A percentile compares a stretch with the other conserved stretches of the same genome.
phyloP scores from a whole-genome alignment of 2,113 vertebrate genomes.

The Synodontis membranacea region DNA sequence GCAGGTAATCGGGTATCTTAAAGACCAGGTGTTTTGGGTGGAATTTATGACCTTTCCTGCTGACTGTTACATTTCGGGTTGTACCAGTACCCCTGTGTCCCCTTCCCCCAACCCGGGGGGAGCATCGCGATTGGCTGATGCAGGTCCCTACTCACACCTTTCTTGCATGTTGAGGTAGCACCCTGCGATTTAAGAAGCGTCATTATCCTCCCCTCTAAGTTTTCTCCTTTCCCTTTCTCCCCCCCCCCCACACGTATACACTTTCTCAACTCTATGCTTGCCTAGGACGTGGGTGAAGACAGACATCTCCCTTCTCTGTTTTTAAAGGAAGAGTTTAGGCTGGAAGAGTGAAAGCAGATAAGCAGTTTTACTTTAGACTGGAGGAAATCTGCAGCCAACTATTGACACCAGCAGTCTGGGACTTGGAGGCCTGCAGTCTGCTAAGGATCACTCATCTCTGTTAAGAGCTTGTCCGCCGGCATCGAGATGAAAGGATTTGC shows the following conservation, averaged over 20 bases:
- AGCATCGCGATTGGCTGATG: constrained; percentile 49
- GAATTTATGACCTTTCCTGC: constrained; percentile 47
- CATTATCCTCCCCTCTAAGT: constrained; percentile 12
- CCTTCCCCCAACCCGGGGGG: constrained; percentile 3
- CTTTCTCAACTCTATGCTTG: constrained; percentile 15
- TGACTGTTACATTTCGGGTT: constrained; percentile 24
- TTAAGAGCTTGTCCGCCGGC: constrained; percentile 21
- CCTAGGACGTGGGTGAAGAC: background rate
- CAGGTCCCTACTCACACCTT: constrained; percentile 41
- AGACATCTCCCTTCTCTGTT: constrained; percentile 31
- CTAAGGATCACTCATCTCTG: constrained; percentile 39
- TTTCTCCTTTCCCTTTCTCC: constrained; percentile 38
- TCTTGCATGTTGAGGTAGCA: constrained; percentile 28
- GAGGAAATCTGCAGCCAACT: constrained; percentile 14
- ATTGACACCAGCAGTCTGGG: constrained; percentile 30
- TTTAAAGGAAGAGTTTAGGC: constrained; percentile 7
- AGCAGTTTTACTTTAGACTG: constrained; percentile 30
- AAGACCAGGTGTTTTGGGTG: constrained; percentile 29
- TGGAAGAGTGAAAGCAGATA: constrained; percentile 40
- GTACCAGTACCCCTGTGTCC: constrained; percentile 7
- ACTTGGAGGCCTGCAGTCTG: constrained; percentile 36
- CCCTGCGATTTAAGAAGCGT: constrained; percentile 53
- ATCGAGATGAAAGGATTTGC: constrained; percentile 37
- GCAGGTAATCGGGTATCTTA: constrained; percentile 6
- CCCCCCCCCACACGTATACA: background rate